Conservation (phyloP, 2,797 vertebrate species). For the Esox lucius region DNA sequence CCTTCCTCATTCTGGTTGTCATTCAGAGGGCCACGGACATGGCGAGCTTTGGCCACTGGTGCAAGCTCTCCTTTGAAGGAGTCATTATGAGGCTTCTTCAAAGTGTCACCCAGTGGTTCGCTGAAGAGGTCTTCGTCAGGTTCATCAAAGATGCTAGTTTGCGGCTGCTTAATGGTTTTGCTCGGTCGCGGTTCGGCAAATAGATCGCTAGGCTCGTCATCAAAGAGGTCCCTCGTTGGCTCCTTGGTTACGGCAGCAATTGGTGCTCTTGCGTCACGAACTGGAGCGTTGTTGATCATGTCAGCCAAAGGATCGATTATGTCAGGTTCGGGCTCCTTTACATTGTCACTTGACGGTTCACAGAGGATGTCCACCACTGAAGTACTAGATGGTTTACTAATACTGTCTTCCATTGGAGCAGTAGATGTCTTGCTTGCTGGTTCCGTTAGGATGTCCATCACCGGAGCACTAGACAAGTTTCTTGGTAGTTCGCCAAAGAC, state of each 20-base stretch:
- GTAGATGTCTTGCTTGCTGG: neutral
- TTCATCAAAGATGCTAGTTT: slow-evolving; percentile 60
- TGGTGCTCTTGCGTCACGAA: slow-evolving; percentile 2
- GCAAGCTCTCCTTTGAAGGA: slow-evolving; percentile 32
- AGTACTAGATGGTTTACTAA: neutral
- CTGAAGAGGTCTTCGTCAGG: slow-evolving; percentile 59
- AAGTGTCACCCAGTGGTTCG: slow-evolving; percentile 42
- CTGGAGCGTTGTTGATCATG: slow-evolving; percentile 31
- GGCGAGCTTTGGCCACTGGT: slow-evolving; percentile 31
- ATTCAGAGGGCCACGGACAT: slow-evolving; percentile 38
- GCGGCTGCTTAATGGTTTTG: slow-evolving; percentile 54
- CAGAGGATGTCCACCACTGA: neutral
- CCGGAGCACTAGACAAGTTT: slow-evolving; percentile 7
- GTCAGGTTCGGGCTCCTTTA: slow-evolving; percentile 8
- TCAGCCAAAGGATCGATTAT: slow-evolving; percentile 54
- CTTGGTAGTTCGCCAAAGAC: neutral
- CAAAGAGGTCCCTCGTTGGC: slow-evolving; percentile 55
- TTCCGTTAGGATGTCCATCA: neutral
- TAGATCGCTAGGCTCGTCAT: slow-evolving; percentile 63
- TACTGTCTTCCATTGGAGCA: neutral
- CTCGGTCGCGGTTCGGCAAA: slow-evolving; percentile 48
- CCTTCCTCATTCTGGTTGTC: slow-evolving; percentile 35
- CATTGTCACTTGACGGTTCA: slow-evolving; percentile 5
- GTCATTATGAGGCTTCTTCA: slow-evolving; percentile 49
- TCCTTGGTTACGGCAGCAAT: slow-evolving; percentile 30